These are phyloP conservation scores for Dermolepida albohirtum DNA, from an alignment of 2,888 invertebrate species.

Conservation along the genomic window DNA sequence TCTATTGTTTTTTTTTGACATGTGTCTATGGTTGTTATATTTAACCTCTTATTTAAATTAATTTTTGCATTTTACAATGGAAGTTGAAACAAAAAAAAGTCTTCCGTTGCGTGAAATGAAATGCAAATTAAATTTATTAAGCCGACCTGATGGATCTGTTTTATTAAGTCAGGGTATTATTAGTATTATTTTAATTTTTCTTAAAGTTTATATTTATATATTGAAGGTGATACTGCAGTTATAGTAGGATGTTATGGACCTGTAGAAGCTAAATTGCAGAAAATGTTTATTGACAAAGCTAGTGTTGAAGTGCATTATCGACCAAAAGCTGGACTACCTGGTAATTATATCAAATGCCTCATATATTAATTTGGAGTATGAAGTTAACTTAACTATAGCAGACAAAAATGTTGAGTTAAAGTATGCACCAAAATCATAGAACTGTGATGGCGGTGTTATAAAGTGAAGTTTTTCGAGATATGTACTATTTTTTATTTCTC, in stretches of 20 bases:
- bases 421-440: too few species aligned
- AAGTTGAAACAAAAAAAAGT: conserved; percentile 11
- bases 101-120: conserved; percentile 50
- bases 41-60: too few species aligned
- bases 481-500: too few species aligned
- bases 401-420: too few species aligned
- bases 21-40: too few species aligned
- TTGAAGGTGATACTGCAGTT: conserved; percentile 81
- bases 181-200: conserved; percentile 21
- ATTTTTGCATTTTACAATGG: conserved; percentile 20
- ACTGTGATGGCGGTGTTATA: too few species aligned
- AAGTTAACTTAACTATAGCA: too few species aligned
- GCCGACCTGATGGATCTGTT: conserved; percentile 83
- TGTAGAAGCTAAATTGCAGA: conserved; percentile 80
- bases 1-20: too few species aligned
- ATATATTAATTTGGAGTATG: too few species aligned
- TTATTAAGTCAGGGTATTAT: conserved; percentile 79
- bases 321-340: conserved; percentile 81
- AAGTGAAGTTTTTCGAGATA: too few species aligned
- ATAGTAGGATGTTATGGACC: conserved; percentile 87
- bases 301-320: conserved; percentile 83
- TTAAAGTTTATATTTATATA: conserved; percentile 12
- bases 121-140: conserved; percentile 79
- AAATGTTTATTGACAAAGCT: conserved; percentile 82
- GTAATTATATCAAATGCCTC: conserved; percentile 58